Base-by-base conservation (phyloP, 1,140 invertebrate genomes). In the Yoshiicerus persimilis region DNA sequence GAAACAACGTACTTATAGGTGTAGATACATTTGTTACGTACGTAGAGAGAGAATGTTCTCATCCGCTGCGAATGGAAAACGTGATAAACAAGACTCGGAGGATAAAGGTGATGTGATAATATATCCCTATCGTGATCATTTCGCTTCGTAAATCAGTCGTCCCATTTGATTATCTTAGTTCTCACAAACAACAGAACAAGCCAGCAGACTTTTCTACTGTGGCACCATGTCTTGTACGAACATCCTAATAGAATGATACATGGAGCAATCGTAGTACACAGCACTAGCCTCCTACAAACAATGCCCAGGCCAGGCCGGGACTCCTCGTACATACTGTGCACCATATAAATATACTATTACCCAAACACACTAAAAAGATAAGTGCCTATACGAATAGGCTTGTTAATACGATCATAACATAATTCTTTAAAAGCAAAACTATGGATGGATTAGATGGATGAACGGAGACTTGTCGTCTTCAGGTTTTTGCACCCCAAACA, bases 401-500 rank as follows among this genome's bases (percentile, higher is more conserved):
- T 80, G n/a, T 20, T 32, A 80, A 34, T 80, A 80, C 75, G 75
- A 80, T 80, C 32, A 23, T 80, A 30, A n/a, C 75, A 80, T 38
- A 36, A 80, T 38, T 36, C 75, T 34, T 38, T 80, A 36, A 34
- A 27, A 77, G 34, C 30, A 36, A 80, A 34, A 36, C 75, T 80
- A 34, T 80, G 75, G 75, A 80, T 80, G 75, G 75, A 36, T 36
- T 80, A 32, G 75, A 80, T 80, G 75, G 75, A 80, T 38, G 75
- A 77, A 87, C 64, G 64, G 64, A 84, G 87, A 87, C 39, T 83
- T 88, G 87, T 88, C 87, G 56, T 88, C 80, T 85, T 88, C 87
- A 88, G 87, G 80, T 88, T 88, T 88, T 88, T 88, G 87, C 87
- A 88, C 87, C 83, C 87, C 36, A 75, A 85, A 83, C 64, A 77